phyloP scores from a whole-genome alignment of 2,797 vertebrate genomes.

The Lepilemur ruficaudatus region DNA sequence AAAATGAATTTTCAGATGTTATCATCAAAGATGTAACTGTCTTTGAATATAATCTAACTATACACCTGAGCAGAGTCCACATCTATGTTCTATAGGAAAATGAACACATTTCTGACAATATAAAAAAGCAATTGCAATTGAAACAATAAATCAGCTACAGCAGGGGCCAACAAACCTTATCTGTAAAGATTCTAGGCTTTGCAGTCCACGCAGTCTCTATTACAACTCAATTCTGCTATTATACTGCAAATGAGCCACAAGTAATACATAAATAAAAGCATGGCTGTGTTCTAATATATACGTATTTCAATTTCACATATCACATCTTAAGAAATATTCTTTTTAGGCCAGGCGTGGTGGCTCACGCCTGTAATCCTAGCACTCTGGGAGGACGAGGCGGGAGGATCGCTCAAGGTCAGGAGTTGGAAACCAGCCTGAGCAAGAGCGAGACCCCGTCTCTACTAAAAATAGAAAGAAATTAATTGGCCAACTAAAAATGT shows the following conservation, averaged over 20 bases:
- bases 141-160: neutral
- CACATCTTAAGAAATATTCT: neutral
- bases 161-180: neutral
- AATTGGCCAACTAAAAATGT: too few species aligned
- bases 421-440: too few species aligned
- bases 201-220: neutral
- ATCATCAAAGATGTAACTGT: neutral
- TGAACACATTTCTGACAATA: neutral
- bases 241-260: neutral
- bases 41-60: neutral
- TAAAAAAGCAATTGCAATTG: neutral
- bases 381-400: too few species aligned
- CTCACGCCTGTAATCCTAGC: too few species aligned
- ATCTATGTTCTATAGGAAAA: neutral
- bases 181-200: neutral
- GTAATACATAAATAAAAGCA: neutral
- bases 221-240: slow-evolving; percentile 12
- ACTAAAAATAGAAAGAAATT: too few species aligned
- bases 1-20: slow-evolving; percentile 5
- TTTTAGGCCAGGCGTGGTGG: neutral
- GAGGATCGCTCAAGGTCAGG: too few species aligned
- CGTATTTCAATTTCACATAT: neutral
- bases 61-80: neutral
- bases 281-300: neutral
- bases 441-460: too few species aligned